Percentiles rank a stretch among this genome's conserved stretches.
Evolutionary conservation across 2,113 vertebrate genomes (phyloP).

Genomic region (Atlantisia rogersi): DNA sequence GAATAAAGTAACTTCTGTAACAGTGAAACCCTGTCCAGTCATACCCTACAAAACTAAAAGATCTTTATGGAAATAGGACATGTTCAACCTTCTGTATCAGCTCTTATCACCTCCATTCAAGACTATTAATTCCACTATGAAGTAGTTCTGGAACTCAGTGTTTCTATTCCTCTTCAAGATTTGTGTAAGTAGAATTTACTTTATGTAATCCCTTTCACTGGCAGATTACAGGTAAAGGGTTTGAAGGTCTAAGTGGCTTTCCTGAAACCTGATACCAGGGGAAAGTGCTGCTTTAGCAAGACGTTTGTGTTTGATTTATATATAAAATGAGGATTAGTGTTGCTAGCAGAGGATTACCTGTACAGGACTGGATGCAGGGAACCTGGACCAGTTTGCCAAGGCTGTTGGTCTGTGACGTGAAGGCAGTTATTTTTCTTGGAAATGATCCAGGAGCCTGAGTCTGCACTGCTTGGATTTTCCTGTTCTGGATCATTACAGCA

Average conservation of each 20-base stretch:
- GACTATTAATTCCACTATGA: not conserved
- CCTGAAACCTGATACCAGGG: not conserved
- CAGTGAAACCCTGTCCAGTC: not conserved
- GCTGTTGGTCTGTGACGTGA: not conserved
- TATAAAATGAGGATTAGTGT: not conserved
- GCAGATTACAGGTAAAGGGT: not conserved
- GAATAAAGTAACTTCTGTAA: not conserved
- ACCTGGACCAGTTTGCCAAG: not conserved
- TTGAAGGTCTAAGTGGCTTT: not conserved
- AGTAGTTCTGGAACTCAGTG: not conserved
- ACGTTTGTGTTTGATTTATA: not conserved
- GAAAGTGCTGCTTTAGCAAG: not conserved
- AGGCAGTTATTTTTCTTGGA: not conserved
- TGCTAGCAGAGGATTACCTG: not conserved
- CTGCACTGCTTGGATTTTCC: not conserved
- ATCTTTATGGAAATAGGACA: not conserved
- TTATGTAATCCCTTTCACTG: not conserved
- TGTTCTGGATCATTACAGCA: not conserved
- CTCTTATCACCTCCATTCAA: not conserved
- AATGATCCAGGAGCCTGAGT: not conserved
- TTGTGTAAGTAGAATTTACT: not conserved
- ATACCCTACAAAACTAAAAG: not conserved
- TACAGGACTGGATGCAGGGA: not conserved
- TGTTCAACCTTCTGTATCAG: not conserved
- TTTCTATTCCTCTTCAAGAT: not conserved